Evolutionary conservation across 2,888 invertebrate genomes (phyloP).

Genomic region (Dendrolimus pini): DNA sequence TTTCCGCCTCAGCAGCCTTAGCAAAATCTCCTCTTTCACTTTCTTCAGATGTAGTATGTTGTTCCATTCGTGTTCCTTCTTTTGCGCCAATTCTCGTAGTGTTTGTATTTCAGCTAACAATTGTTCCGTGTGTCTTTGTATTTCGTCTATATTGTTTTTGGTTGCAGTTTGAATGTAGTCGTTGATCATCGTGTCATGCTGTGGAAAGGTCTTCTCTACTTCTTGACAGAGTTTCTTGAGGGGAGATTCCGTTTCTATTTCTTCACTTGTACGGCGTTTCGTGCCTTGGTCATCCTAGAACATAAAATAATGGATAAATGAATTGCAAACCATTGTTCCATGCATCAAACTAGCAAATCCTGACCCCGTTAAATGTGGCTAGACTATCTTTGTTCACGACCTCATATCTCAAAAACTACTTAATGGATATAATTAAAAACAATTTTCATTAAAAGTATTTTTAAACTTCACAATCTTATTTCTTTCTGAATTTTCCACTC

Average conservation of each 20-base stretch:
- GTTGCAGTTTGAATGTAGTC: conserved; percentile 80
- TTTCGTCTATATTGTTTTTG: conserved; percentile 77
- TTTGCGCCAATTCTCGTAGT: conserved; percentile 83
- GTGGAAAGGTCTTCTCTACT: conserved; percentile 68
- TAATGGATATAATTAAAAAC: too few species aligned
- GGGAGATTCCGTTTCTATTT: conserved; percentile 63
- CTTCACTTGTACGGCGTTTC: conserved; percentile 57
- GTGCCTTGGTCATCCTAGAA: conserved; percentile 55
- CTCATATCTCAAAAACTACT: too few species aligned
- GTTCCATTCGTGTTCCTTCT: conserved; percentile 93
- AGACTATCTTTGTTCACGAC: too few species aligned
- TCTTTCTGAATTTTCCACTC: too few species aligned
- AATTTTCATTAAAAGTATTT: too few species aligned
- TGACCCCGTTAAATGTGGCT: too few species aligned
- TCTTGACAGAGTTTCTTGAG: conserved; percentile 68
- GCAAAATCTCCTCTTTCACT: conserved; percentile 87
- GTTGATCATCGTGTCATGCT: conserved; percentile 77
- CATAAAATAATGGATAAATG: background rate
- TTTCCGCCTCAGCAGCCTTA: conserved; percentile 82
- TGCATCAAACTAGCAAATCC: background rate
- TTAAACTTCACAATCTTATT: too few species aligned
- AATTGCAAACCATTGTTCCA: background rate
- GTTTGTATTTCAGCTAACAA: conserved; percentile 81
- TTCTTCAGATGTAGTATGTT: conserved; percentile 88
- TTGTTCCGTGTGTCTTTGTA: conserved; percentile 80